Base-by-base conservation (phyloP, 1,140 invertebrate species). In the Drosophila ambigua region DNA sequence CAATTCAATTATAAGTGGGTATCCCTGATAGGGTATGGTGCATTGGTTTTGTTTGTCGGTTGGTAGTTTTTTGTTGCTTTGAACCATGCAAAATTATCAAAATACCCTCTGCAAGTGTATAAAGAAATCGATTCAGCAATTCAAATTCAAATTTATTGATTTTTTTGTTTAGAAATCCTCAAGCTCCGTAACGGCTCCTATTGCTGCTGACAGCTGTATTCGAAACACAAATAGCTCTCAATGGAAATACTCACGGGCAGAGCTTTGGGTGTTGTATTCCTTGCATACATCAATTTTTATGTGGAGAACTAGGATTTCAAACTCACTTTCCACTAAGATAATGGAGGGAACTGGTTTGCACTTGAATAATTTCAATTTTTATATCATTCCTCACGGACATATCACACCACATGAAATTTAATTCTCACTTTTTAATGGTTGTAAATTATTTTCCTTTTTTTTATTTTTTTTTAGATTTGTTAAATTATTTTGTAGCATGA, bases 131-230 rank as follows among this genome's bases (percentile, higher is more conserved):
- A 16, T 73, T 72, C 43, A 35, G 71, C 69, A 64, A 74, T 73
- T 74, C 57, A 74, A 74, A 73, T 74, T 73, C 72, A 74, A n/a
- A n/a, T n/a, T n/a, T n/a, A n/a, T n/a, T 69, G 57, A 63, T 67
- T 69, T 69, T 68, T 57, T 48, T 55, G 23, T 24, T 69, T 67
- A 49, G 51, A 55, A 69, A 49, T 73, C 26, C 15, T 11, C 39
- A 24, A 28, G 16, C 26, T 28, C 6, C 26, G 5, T 2, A 5
- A 28, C 5, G 26, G 26, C 5, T 28, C 26, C 6, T 5, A 1
- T 5, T 28, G 15, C 26, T 4, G 49, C 23, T 50, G 59, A 68
- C 59, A 63, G 64, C 49, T 53, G 51, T 39, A 46, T 55, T 55
- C 39, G 35, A 62, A 62, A 51, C 72, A 35, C 35, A 4, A 45